These are phyloP conservation scores for Centropyge bicolor DNA, from an alignment of 2,797 vertebrate genomes.

Conservation along the genomic window DNA sequence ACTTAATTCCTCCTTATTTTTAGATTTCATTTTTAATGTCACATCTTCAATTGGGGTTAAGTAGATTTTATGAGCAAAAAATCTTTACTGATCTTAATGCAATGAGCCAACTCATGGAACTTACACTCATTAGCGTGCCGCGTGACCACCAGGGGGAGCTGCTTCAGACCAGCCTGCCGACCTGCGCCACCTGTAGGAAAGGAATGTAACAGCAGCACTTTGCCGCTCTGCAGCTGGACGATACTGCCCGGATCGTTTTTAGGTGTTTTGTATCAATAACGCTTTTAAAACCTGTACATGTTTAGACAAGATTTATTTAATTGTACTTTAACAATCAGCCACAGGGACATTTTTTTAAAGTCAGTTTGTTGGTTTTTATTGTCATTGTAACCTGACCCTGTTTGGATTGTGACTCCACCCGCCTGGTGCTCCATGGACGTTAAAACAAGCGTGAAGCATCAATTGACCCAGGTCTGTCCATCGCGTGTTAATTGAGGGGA, in stretches of 20 bases:
- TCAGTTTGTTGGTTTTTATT: neutral
- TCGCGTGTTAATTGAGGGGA: neutral
- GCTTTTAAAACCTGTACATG: slow-evolving; percentile 3
- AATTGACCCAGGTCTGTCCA: neutral
- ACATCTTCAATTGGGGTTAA: neutral
- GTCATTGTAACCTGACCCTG: neutral
- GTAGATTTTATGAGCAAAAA: neutral
- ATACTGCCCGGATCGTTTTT: neutral
- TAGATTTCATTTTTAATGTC: neutral
- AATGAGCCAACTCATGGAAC: neutral
- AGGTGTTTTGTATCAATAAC: neutral
- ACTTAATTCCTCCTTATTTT: neutral
- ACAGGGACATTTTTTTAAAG: neutral
- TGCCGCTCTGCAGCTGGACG: neutral
- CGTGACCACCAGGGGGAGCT: neutral
- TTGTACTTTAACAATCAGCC: too few species aligned
- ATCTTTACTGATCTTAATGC: neutral
- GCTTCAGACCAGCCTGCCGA: neutral
- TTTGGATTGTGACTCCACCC: neutral
- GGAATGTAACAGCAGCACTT: neutral
- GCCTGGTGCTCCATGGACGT: neutral
- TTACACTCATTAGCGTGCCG: neutral
- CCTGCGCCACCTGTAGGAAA: neutral
- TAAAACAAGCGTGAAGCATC: neutral
- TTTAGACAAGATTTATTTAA: neutral